These are phyloP conservation scores for Salmo trutta DNA, from an alignment of 2,797 vertebrate genomes.

Conservation along the genomic window DNA sequence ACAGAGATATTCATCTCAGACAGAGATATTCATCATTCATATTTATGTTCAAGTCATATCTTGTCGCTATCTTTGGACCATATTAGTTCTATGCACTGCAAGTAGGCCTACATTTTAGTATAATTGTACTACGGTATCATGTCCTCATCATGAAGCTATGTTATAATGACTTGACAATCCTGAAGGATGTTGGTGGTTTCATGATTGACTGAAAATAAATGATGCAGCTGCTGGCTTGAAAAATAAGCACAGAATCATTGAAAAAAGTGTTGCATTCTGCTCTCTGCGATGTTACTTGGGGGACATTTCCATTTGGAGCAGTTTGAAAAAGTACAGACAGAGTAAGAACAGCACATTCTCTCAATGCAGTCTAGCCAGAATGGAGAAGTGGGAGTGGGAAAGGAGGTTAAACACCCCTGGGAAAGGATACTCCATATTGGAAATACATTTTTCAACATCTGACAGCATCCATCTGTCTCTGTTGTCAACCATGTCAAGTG, in stretches of 20 bases:
- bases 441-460: constrained; percentile 2
- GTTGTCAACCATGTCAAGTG: background rate
- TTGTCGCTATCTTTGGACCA: background rate
- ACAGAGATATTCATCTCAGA: background rate
- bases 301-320: background rate
- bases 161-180: background rate
- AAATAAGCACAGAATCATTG: background rate
- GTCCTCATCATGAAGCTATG: background rate
- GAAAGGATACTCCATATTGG: background rate
- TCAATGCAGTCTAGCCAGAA: background rate
- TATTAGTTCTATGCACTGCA: background rate
- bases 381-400: background rate
- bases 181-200: background rate
- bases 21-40: background rate
- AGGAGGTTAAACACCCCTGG: background rate
- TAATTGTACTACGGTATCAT: background rate
- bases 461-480: background rate
- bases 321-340: background rate
- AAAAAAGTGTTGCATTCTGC: background rate
- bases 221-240: background rate
- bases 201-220: background rate
- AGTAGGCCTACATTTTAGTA: background rate
- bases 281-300: background rate
- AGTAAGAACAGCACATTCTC: background rate
- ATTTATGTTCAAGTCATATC: background rate